Conservation (phyloP, 30 jellyfish, hydroid and myxozoan genomes). For the Phacellophora camtschatica region DNA sequence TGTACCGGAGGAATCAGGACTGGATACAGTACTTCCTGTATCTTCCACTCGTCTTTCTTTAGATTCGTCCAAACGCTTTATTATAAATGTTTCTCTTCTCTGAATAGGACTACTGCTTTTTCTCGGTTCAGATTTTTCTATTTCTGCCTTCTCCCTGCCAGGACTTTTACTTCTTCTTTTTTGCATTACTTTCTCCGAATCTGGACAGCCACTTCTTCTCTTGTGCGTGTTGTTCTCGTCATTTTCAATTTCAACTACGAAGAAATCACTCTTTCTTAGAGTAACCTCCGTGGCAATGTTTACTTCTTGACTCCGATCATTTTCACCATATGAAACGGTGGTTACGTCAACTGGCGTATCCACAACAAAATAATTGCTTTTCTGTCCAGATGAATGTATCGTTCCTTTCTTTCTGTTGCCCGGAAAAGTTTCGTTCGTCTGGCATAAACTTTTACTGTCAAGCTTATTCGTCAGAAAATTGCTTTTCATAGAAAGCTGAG, state of each 20-base stretch:
- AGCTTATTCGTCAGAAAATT: too few relatives aligned
- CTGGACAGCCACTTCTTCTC: too few relatives aligned
- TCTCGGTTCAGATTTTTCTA: too few relatives aligned
- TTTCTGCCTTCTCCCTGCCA: too few relatives aligned
- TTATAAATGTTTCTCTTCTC: slow-evolving; percentile 43
- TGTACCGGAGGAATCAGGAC: too few relatives aligned
- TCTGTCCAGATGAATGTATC: not conserved
- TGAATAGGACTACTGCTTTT: too few relatives aligned
- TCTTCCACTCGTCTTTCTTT: not conserved
- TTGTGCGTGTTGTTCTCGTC: not conserved
- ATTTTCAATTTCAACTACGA: not conserved
- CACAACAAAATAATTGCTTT: not conserved
- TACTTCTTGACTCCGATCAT: not conserved
- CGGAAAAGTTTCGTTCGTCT: too few relatives aligned
- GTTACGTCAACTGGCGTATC: not conserved
- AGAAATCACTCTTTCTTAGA: not conserved
- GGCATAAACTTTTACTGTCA: too few relatives aligned
- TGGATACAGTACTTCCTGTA: not conserved
- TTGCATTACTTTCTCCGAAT: too few relatives aligned
- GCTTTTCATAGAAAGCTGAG: too few relatives aligned
- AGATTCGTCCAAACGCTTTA: not conserved
- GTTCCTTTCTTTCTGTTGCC: not conserved
- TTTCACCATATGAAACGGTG: not conserved
- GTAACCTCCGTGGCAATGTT: not conserved
- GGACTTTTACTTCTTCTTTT: too few relatives aligned